Evolutionary conservation across 2,113 vertebrate genomes (phyloP).

Genomic region (Chaetorhynchus papuensis): DNA sequence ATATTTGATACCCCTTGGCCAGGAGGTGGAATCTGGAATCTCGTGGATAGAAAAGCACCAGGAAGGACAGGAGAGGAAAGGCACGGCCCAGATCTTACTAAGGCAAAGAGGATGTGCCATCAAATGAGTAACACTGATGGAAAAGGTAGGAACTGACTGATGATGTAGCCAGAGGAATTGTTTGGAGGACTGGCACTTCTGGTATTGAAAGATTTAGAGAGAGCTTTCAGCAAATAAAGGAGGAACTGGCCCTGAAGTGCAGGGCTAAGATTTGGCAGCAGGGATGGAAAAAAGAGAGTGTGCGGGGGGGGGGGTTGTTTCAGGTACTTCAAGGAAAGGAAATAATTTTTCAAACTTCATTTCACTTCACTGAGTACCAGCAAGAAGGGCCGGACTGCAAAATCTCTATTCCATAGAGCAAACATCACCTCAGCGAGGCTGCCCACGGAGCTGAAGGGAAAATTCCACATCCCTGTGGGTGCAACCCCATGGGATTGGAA

Average conservation of each 20-base stretch:
- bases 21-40: neutral
- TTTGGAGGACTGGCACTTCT: neutral
- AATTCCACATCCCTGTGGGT: neutral
- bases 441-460: neutral
- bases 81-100: neutral
- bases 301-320: neutral
- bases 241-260: slow-evolving; percentile 16
- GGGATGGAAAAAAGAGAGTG: neutral
- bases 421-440: neutral
- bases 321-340: neutral
- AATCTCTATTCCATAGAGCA: neutral
- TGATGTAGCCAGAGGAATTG: slow-evolving; percentile 7
- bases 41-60: neutral
- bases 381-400: neutral
- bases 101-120: neutral
- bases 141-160: neutral
- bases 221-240: slow-evolving; percentile 47
- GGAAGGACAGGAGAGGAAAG: neutral
- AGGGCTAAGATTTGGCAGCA: neutral
- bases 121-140: neutral
- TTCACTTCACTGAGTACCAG: neutral
- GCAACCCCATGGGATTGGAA: neutral
- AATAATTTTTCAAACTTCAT: neutral
- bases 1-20: neutral
- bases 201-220: slow-evolving; percentile 22